Evolutionary conservation across 2,113 vertebrate species (phyloP).

Genomic region (Oriolus oriolus): DNA sequence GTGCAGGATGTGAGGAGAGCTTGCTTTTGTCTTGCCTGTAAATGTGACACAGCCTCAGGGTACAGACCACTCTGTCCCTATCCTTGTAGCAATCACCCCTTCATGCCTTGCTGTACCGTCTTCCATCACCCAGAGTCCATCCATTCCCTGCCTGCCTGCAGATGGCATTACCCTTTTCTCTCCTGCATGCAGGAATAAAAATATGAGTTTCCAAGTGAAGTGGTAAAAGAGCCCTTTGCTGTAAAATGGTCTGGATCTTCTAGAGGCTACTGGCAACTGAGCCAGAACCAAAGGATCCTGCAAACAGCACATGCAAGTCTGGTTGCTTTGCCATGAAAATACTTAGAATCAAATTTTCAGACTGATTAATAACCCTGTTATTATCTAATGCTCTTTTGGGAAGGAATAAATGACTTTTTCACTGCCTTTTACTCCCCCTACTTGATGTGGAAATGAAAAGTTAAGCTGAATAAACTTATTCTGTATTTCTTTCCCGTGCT

Average conservation of each 20-base stretch:
- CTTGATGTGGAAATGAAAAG: neutral
- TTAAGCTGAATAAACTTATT: neutral
- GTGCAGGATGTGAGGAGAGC: neutral
- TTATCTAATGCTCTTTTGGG: neutral
- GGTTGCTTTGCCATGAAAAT: neutral
- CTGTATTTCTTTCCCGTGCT: neutral
- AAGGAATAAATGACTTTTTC: neutral
- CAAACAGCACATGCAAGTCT: neutral
- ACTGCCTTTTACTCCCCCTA: neutral
- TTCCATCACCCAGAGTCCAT: neutral
- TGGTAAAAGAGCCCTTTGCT: neutral
- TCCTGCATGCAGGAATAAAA: neutral
- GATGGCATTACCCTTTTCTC: neutral
- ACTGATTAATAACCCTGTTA: neutral
- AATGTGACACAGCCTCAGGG: neutral
- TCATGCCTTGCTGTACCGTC: neutral
- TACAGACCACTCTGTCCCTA: neutral
- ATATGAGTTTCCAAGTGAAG: neutral
- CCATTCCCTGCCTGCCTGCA: neutral
- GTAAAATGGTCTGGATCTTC: neutral
- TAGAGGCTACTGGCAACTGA: neutral
- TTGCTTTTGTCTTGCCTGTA: neutral
- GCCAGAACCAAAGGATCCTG: neutral
- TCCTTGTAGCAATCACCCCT: neutral
- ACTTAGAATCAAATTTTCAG: neutral